phyloP scores from a whole-genome alignment of 2,888 invertebrate species.

The Dione juno region DNA sequence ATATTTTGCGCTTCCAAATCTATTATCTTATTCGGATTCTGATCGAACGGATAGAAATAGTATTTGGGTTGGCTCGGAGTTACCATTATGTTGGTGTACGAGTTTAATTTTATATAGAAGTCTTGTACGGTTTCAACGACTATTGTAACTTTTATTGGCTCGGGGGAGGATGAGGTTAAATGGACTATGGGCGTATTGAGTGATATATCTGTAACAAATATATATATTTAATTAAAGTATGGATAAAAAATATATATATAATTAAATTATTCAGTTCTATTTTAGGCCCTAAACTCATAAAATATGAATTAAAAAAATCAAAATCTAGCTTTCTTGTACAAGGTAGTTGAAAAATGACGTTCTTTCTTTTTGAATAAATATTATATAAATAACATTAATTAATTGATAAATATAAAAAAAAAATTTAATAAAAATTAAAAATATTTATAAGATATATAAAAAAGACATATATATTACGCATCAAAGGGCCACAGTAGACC shows the following conservation, averaged over 20 bases:
- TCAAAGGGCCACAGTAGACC: slow-evolving; percentile 74
- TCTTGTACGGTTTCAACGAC: slow-evolving; percentile 82
- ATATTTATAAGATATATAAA: slow-evolving; percentile 36
- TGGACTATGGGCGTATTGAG: slow-evolving; percentile 85
- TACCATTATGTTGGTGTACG: slow-evolving; percentile 68
- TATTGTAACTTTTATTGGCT: slow-evolving; percentile 84
- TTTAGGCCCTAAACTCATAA: not conserved
- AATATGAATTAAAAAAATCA: no score
- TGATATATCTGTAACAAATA: slow-evolving; percentile 63
- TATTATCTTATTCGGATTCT: slow-evolving; percentile 57
- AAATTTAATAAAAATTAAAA: slow-evolving; percentile 8
- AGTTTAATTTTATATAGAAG: slow-evolving; percentile 81
- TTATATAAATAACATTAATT: no score
- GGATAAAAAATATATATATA: not conserved
- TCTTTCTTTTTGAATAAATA: no score
- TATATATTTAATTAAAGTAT: slow-evolving; percentile 48
- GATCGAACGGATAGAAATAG: slow-evolving; percentile 82
- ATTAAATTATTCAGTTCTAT: not conserved
- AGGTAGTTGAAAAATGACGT: no score
- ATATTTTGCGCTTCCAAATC: slow-evolving; percentile 60
- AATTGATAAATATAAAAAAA: not conserved
- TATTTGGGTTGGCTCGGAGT: slow-evolving; percentile 80
- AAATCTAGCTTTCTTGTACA: no score
- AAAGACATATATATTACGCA: slow-evolving; percentile 69
- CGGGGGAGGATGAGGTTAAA: slow-evolving; percentile 86